phyloP scores from a whole-genome alignment of 2,113 vertebrate species.

The Stegostoma tigrinum region DNA sequence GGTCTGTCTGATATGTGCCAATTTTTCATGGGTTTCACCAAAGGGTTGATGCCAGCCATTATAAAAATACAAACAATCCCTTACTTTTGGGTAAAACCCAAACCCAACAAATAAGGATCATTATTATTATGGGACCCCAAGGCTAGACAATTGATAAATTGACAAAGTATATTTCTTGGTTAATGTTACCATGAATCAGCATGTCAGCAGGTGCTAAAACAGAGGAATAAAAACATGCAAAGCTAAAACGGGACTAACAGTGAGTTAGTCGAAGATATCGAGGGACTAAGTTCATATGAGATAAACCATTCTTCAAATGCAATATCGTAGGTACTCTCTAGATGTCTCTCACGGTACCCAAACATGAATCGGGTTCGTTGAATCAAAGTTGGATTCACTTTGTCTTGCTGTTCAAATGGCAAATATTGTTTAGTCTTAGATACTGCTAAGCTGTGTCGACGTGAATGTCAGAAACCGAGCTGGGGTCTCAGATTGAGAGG shows the following conservation, averaged over 20 bases:
- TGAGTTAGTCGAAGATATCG: neutral
- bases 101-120: neutral
- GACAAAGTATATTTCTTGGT: neutral
- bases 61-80: neutral
- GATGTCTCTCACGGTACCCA: no score
- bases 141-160: neutral
- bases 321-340: neutral
- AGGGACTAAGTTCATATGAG: neutral
- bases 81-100: neutral
- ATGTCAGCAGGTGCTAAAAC: neutral
- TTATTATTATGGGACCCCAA: neutral
- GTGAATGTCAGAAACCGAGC: neutral
- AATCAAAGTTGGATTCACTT: neutral
- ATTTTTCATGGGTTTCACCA: no score
- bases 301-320: neutral
- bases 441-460: neutral
- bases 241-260: neutral
- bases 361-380: neutral
- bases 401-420: neutral
- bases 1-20: no score
- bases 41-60: neutral
- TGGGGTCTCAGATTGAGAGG: neutral
- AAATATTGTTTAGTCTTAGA: neutral
- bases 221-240: neutral
- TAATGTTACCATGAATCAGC: neutral